Evolutionary conservation across 2,113 vertebrate genomes (phyloP).

Genomic region (Parus major): DNA sequence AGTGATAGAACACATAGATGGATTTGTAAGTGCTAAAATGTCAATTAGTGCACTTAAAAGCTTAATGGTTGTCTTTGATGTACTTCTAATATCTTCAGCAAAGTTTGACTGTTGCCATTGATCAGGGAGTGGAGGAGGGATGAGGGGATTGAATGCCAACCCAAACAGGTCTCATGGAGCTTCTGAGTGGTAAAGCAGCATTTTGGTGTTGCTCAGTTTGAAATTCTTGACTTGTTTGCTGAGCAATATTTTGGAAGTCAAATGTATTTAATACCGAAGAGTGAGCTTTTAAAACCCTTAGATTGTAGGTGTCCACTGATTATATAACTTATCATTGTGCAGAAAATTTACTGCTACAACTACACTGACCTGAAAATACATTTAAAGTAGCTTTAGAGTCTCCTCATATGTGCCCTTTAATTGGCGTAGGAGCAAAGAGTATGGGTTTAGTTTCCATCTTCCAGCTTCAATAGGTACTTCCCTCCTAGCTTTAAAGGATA

Average conservation of each 20-base stretch:
- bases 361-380: neutral
- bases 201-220: neutral
- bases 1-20: conserved; percentile 43
- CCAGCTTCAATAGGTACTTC: neutral
- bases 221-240: neutral
- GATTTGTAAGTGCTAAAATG: conserved; percentile 64
- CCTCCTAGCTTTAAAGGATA: neutral
- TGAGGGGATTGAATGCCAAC: neutral
- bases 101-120: conserved; percentile 51
- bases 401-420: neutral
- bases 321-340: neutral
- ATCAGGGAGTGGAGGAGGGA: neutral
- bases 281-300: neutral
- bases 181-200: fast-evolving
- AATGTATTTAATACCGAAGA: neutral
- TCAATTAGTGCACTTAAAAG: conserved; percentile 64
- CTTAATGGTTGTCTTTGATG: conserved; percentile 59
- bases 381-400: neutral
- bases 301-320: neutral
- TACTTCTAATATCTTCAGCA: conserved; percentile 45
- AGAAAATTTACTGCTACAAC: neutral
- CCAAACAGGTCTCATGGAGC: neutral
- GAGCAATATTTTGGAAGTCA: neutral
- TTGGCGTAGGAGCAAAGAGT: neutral
- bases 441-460: neutral